Percentiles rank a stretch among this genome's conserved stretches.
phyloP scores from a whole-genome alignment of 2,888 invertebrate species.

The Beris morrisii region DNA sequence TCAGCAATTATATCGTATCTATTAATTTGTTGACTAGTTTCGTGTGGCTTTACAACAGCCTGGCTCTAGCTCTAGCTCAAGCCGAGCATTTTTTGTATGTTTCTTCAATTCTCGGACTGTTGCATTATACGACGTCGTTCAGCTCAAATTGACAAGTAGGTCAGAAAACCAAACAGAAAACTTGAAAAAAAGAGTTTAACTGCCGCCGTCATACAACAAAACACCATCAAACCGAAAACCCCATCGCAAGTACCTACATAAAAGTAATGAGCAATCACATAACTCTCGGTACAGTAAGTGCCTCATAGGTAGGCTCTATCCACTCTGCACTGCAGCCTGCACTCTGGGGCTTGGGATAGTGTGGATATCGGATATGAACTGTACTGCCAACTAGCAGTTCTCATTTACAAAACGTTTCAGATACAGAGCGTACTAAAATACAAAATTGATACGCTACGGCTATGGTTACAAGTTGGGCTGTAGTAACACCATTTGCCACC shows the following conservation, averaged over 20 bases:
- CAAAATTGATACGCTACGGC: slow-evolving; percentile 8
- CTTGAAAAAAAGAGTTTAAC: slow-evolving; percentile 5
- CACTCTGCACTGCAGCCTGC: background rate
- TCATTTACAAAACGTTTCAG: slow-evolving; percentile 10
- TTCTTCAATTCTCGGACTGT: slow-evolving; percentile 17
- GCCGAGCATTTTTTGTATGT: background rate
- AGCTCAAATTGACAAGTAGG: slow-evolving; percentile 59
- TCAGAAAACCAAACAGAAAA: slow-evolving; percentile 47
- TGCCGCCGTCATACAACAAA: too few species aligned
- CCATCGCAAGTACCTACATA: too few species aligned
- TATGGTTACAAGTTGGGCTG: background rate
- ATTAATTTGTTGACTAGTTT: slow-evolving; percentile 12
- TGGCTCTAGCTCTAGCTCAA: slow-evolving; percentile 2
- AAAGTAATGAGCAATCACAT: too few species aligned
- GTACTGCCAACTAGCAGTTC: background rate
- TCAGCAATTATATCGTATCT: slow-evolving; percentile 22
- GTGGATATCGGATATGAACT: background rate
- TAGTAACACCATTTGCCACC: too few species aligned
- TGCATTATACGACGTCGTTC: slow-evolving; percentile 50
- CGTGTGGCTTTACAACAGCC: slow-evolving; percentile 12
- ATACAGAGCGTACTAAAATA: too few species aligned
- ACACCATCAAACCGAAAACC: too few species aligned
- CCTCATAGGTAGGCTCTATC: background rate
- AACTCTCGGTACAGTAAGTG: background rate
- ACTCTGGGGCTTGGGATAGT: background rate